Base-by-base conservation (phyloP, 2,797 vertebrate species). In the Denticeps clupeoides region DNA sequence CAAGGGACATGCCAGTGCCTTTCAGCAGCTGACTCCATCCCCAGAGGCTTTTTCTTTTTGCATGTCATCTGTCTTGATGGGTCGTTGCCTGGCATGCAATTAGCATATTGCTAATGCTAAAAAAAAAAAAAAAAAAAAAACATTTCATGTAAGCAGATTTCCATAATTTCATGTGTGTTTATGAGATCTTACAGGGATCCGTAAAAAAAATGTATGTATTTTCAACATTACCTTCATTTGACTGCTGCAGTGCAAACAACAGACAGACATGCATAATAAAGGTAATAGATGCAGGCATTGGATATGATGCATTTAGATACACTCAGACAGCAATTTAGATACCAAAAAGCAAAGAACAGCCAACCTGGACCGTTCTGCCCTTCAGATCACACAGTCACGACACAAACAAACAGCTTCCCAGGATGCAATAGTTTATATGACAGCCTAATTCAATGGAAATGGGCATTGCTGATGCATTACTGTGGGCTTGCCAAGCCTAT, bases 401-500 rank as follows among this genome's bases (percentile, higher is more conserved):
- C 41, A 49, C 57, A 57, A 54, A 53, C 18, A 54, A 25, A 45
- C 18, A 7, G 19, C 11, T 42, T 16, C 31, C 54, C 27, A 35
- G 35, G 48, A 18, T 41, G 47, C 32, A 47, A 31, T 13, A 43
- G 45, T 28, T 51, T 15, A 48, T 55, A 62, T 58, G 49, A 13
- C 24, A 48, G 23, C 57, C 31, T 41, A 50, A 58, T 45, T 51
- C 48, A 41, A 6, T 58, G 10, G 15, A 35, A 58, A 51, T 35
- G 21, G 40, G 41, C 21, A 45, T 21, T 33, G 41, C 23, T 16
- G 51, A 26, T 25, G 15, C 26, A 40, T 7, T 44, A 18, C 7
- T 47, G 47, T 44, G 45, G 15, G 7, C 24, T 11, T 40, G 42
- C 47, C 47, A 51, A 10, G 41, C n/a, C n/a, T n/a, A n/a, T n/a